Conservation (phyloP, 2,113 vertebrate species). For the Labeo rohita region DNA sequence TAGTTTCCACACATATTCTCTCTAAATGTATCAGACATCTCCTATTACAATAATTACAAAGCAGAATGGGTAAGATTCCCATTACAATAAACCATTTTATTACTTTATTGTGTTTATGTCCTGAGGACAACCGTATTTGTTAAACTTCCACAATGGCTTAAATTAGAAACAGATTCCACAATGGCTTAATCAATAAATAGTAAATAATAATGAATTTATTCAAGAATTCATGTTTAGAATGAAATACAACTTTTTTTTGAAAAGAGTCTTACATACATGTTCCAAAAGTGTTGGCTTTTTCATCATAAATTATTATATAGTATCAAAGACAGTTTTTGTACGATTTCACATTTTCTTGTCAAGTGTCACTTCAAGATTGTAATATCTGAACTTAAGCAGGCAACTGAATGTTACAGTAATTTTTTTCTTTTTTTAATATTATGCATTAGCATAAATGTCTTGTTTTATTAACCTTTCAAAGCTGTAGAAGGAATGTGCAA, state of each 20-base stretch:
- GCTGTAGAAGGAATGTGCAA: not conserved
- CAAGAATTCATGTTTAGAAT: not conserved
- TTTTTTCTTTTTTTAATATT: not conserved
- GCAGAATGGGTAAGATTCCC: not conserved
- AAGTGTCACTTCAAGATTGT: slow-evolving; percentile 36
- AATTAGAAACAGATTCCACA: no score
- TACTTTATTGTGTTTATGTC: not conserved
- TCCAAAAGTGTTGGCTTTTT: not conserved
- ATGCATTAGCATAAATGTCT: not conserved
- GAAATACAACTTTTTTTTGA: not conserved
- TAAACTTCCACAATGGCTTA: not conserved
- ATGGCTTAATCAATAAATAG: not conserved
- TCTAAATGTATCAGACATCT: not conserved
- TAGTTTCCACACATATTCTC: not conserved
- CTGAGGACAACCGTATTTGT: not conserved
- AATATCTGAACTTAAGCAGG: not conserved
- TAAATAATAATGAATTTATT: not conserved
- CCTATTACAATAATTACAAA: not conserved
- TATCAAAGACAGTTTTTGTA: slow-evolving; percentile 10
- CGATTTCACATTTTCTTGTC: slow-evolving; percentile 16
- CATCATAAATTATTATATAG: not conserved
- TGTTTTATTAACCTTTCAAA: not conserved
- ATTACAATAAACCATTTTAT: not conserved
- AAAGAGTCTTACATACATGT: slow-evolving; percentile 11
- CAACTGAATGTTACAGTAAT: slow-evolving; percentile 7